Percentiles rank a stretch among this genome's conserved stretches.
phyloP scores from a whole-genome alignment of 2,113 vertebrate genomes.

The Channa maculata region DNA sequence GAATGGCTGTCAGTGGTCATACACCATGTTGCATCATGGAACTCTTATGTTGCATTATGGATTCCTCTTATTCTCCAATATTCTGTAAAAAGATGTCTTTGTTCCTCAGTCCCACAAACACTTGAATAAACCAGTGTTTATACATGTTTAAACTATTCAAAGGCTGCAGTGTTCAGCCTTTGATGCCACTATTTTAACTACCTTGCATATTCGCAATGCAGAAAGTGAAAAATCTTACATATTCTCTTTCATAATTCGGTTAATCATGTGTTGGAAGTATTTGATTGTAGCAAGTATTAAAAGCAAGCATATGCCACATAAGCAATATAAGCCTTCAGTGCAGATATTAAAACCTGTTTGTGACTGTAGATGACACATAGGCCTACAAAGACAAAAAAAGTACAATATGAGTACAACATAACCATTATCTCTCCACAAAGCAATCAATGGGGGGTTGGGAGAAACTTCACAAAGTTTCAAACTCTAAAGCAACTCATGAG shows the following conservation, averaged over 20 bases:
- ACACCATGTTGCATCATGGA: slow-evolving; percentile 47
- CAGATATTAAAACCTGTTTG: neutral
- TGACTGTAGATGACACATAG: neutral
- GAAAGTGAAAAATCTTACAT: slow-evolving; percentile 16
- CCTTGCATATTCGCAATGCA: neutral
- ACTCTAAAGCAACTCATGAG: neutral
- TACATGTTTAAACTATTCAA: slow-evolving; percentile 44
- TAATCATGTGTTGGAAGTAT: slow-evolving; percentile 5
- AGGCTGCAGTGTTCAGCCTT: neutral
- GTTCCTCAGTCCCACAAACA: slow-evolving; percentile 13
- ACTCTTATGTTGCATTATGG: slow-evolving; percentile 40
- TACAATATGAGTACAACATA: too few species aligned
- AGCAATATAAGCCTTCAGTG: neutral
- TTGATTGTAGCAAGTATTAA: slow-evolving; percentile 19
- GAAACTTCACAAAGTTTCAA: neutral
- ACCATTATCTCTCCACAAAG: too few species aligned
- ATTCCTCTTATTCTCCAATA: slow-evolving; percentile 34
- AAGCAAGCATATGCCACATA: slow-evolving; percentile 2
- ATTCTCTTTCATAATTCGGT: slow-evolving; percentile 48
- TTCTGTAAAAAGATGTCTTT: slow-evolving; percentile 32
- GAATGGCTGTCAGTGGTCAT: slow-evolving; percentile 8
- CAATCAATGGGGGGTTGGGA: neutral
- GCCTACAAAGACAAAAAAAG: neutral
- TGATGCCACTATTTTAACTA: neutral
- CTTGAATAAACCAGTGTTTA: slow-evolving; percentile 11